Base-by-base conservation (phyloP, 2,888 invertebrate genomes). In the Eubasilissa splendida region DNA sequence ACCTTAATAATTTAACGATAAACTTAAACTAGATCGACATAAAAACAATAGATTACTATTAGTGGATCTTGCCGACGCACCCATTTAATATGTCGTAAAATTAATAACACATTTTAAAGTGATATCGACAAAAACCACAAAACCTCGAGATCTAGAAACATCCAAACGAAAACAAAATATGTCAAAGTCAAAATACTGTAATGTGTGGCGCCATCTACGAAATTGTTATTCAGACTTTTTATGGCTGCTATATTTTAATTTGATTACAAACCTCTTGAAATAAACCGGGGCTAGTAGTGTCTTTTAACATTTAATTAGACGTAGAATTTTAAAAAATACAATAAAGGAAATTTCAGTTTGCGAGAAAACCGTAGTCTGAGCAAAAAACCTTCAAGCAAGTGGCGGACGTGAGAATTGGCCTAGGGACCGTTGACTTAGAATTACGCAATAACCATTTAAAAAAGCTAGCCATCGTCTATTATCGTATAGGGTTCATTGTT, bases 141-240 rank as follows among this genome's bases (percentile, higher is more conserved):
- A 54, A 71, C 31, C 71, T 4, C 12, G 50, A 33, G 33, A 31
- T 77, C 76, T 66, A 77, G 76, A 77, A 77, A 77, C 68, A 22
- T 77, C 76, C 11, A 68, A 60, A 42, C 42, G 12, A 65, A 77
- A 77, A 66, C 66, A 77, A 68, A 77, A 66, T 77, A 68, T 77
- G 76, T 77, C 76, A 77, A 77, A 77, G 68, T 68, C 65, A 65
- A 68, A 77, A 56, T 66, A 56, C 74, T 58, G 59, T 74, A 58
- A 74, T 59, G 58, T 50, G 59, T 58, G 59, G 74, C 74, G 59
- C 58, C 59, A 58, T 74, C 74, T 74, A 59, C 42, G 10, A 59
- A 10, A 11, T 31, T 42, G 65, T 65, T 58, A 8, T 58, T 58
- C 11, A 42, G 42, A n/a, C 4, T 58, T 58, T 58, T 58, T 58